Conservation (phyloP, 2,888 invertebrate species). For the Microdon myrmicae region DNA sequence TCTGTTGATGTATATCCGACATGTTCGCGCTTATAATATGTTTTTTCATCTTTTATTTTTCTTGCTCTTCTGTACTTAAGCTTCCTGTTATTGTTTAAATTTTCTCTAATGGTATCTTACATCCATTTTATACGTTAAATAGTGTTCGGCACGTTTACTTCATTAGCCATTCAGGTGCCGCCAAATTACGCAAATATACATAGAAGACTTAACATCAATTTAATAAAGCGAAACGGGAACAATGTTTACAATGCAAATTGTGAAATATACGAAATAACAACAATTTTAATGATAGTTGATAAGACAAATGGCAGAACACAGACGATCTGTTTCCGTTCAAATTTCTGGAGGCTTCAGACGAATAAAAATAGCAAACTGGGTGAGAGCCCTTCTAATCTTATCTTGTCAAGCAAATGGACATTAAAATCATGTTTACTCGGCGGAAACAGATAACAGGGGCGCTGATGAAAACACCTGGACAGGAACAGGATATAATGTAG, state of each 20-base stretch:
- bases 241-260: slow-evolving; percentile 20
- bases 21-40: slow-evolving; percentile 8
- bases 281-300: slow-evolving; percentile 30
- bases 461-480: too few relatives aligned
- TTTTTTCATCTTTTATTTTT: slow-evolving; percentile 6
- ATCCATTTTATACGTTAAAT: too few relatives aligned
- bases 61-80: slow-evolving; percentile 24
- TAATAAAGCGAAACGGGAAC: slow-evolving; percentile 18
- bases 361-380: slow-evolving; percentile 25
- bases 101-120: background rate
- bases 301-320: slow-evolving; percentile 33
- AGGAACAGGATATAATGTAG: too few relatives aligned
- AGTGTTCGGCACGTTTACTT: too few relatives aligned
- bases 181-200: too few relatives aligned
- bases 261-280: slow-evolving; percentile 1
- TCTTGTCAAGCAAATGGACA: slow-evolving; percentile 39
- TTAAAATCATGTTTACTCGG: slow-evolving; percentile 34
- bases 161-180: too few relatives aligned
- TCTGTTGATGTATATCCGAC: slow-evolving; percentile 16
- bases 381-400: slow-evolving; percentile 34
- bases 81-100: slow-evolving; percentile 34
- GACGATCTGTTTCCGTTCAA: slow-evolving; percentile 44
- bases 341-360: slow-evolving; percentile 20
- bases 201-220: too few relatives aligned
- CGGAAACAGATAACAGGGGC: background rate